Percentiles rank a stretch among this genome's conserved stretches.
These are phyloP conservation scores for Temnothorax rugatulus DNA, from an alignment of 2,888 invertebrate genomes.

Conservation along the genomic window DNA sequence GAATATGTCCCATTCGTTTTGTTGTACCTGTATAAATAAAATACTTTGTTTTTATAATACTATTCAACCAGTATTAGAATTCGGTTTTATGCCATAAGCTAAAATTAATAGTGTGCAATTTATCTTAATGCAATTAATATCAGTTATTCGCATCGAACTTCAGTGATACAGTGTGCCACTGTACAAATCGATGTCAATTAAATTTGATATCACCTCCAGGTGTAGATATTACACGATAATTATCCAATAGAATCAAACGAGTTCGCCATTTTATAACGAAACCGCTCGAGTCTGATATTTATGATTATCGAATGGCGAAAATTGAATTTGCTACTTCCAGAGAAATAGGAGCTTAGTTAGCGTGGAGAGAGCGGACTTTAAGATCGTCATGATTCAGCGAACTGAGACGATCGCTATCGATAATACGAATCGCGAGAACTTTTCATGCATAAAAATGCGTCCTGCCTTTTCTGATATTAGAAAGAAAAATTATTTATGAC, in stretches of 20 bases:
- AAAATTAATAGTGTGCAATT: conserved; percentile 34
- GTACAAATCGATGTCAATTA: conserved; percentile 58
- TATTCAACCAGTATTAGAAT: background rate
- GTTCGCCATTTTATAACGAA: conserved; percentile 34
- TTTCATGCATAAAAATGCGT: conserved; percentile 24
- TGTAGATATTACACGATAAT: conserved; percentile 59
- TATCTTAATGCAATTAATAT: conserved; percentile 27
- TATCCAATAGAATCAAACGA: conserved; percentile 62
- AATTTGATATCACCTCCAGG: conserved; percentile 65
- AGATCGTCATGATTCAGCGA: conserved; percentile 67
- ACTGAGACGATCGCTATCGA: conserved; percentile 32
- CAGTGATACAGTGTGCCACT: background rate
- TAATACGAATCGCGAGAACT: conserved; percentile 23
- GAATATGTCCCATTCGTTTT: conserved; percentile 5
- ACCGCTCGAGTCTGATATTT: conserved; percentile 63
- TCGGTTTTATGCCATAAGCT: conserved; percentile 11
- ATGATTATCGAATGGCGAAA: conserved; percentile 68
- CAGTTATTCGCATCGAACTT: conserved; percentile 3
- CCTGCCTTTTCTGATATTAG: background rate
- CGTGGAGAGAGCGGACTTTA: conserved; percentile 61
- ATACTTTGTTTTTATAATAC: background rate
- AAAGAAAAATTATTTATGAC: conserved; percentile 13
- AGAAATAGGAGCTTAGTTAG: conserved; percentile 63
- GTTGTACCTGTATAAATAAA: background rate
- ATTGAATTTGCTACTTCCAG: conserved; percentile 61